Conservation (phyloP, 2,888 invertebrate species). For the Rugalucina vietnamica region DNA sequence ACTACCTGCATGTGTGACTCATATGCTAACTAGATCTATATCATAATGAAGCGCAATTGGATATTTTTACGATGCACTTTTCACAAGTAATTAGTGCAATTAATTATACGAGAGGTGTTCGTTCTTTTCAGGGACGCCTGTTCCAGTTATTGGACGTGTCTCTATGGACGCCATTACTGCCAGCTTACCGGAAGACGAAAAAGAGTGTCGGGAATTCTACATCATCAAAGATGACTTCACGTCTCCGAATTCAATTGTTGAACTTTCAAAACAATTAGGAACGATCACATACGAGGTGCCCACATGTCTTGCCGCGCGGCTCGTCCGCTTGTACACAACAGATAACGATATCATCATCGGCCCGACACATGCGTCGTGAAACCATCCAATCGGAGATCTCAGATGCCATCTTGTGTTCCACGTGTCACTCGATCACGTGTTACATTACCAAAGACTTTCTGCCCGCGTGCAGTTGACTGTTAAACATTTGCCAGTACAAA, state of each 20-base stretch:
- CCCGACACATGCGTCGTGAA: background rate
- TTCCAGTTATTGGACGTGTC: constrained; percentile 62
- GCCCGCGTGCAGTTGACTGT: too few species aligned
- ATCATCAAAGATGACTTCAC: constrained; percentile 56
- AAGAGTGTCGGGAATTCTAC: constrained; percentile 43
- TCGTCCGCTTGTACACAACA: constrained; percentile 56
- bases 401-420: background rate
- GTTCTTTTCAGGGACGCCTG: constrained; percentile 43
- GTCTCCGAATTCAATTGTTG: constrained; percentile 57
- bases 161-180: constrained; percentile 69
- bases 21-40: too few species aligned
- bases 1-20: too few species aligned
- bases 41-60: too few species aligned
- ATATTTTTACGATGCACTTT: too few species aligned
- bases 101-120: too few species aligned
- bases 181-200: constrained; percentile 40
- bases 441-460: background rate
- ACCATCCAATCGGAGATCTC: background rate
- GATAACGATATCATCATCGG: constrained; percentile 2
- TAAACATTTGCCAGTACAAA: too few species aligned
- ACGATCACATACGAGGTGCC: constrained; percentile 65
- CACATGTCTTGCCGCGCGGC: constrained; percentile 56
- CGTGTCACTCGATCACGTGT: background rate
- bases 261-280: constrained; percentile 40
- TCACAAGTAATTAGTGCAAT: too few species aligned